phyloP scores from a whole-genome alignment of 2,888 invertebrate species.

The Pelosia muscerda region DNA sequence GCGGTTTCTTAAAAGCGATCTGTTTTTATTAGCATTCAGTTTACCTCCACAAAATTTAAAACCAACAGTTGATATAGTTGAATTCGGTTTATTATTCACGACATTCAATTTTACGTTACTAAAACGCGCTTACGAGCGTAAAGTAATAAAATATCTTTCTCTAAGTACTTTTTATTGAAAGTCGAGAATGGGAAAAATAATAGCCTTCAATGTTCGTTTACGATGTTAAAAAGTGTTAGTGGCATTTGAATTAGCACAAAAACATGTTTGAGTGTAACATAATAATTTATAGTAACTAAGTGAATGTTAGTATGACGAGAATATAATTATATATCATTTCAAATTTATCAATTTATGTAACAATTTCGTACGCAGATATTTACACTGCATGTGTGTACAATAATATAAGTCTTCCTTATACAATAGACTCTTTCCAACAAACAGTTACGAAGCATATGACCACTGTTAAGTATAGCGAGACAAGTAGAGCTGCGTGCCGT shows the following conservation, averaged over 20 bases:
- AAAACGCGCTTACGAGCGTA: neutral
- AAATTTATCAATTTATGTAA: no score
- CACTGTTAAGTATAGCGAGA: no score
- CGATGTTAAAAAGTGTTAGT: neutral
- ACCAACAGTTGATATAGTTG: constrained; percentile 17
- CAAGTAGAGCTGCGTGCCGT: no score
- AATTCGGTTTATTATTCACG: constrained; percentile 8
- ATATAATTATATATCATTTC: neutral
- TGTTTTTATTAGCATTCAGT: constrained; percentile 10
- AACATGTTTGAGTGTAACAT: neutral
- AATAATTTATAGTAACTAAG: neutral
- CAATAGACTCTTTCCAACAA: no score
- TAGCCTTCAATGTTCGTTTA: neutral
- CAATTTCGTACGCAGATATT: no score
- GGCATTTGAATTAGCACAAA: neutral
- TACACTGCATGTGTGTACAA: no score
- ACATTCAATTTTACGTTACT: constrained; percentile 2
- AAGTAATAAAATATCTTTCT: neutral
- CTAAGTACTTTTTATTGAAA: neutral
- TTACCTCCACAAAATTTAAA: constrained; percentile 20
- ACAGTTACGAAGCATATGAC: no score
- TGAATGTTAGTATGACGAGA: neutral
- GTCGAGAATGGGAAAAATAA: neutral
- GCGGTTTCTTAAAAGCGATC: neutral
- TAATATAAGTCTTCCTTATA: no score